A percentile compares a stretch with the other conserved stretches of the same genome.
These are phyloP conservation scores for Pagrus major DNA, from an alignment of 2,113 vertebrate species.

Conservation along the genomic window DNA sequence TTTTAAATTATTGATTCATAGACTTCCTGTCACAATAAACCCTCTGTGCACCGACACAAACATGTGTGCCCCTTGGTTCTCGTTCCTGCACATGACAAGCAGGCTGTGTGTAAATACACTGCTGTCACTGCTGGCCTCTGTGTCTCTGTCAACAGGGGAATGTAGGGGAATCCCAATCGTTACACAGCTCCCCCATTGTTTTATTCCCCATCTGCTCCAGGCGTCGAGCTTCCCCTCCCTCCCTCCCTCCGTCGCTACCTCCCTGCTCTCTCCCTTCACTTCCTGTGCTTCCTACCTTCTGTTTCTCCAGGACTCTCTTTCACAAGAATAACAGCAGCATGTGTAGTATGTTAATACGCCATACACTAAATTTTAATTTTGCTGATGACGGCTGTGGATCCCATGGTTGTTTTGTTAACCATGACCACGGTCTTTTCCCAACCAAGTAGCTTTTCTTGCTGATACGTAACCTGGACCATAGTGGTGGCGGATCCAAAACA, in stretches of 20 bases:
- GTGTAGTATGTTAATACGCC: neutral
- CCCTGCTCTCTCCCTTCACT: slow-evolving; percentile 30
- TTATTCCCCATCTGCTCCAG: slow-evolving; percentile 54
- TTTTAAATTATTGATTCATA: neutral
- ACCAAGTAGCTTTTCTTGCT: no score
- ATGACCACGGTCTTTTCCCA: no score
- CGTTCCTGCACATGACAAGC: slow-evolving; percentile 40
- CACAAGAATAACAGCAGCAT: neutral
- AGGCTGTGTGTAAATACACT: slow-evolving; percentile 12
- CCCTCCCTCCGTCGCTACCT: neutral
- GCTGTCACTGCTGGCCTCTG: slow-evolving; percentile 43
- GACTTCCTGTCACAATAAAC: slow-evolving; percentile 15
- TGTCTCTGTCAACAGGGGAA: slow-evolving; percentile 44
- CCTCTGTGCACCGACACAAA: slow-evolving; percentile 22
- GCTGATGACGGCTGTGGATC: neutral
- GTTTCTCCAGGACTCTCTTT: slow-evolving; percentile 15
- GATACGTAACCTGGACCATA: no score
- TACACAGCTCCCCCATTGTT: slow-evolving; percentile 74
- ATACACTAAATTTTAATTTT: neutral
- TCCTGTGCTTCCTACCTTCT: slow-evolving; percentile 49
- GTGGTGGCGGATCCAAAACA: no score
- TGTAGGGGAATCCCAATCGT: slow-evolving; percentile 73
- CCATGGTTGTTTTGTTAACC: no score
- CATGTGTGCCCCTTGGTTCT: slow-evolving; percentile 14
- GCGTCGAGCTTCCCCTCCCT: slow-evolving; percentile 40